A percentile compares a stretch with the other conserved stretches of the same genome.
Evolutionary conservation across 1,140 invertebrate genomes (phyloP).

Genomic region (Bombus balteatus): DNA sequence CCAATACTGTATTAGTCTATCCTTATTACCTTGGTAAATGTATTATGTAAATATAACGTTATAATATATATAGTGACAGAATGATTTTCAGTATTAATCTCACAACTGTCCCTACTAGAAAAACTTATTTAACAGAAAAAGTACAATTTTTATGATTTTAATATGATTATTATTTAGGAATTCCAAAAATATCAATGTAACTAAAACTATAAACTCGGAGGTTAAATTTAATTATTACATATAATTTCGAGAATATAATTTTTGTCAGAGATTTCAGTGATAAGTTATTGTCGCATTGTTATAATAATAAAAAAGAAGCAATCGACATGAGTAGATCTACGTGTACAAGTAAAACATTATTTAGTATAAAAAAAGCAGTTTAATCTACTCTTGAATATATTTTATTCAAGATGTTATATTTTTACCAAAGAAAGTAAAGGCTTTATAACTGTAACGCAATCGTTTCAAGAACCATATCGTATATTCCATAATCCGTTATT

Average conservation of each 20-base stretch:
- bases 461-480: neutral
- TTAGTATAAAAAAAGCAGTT: neutral
- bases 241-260: neutral
- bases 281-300: neutral
- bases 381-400: neutral
- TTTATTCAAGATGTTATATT: neutral
- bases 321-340: neutral
- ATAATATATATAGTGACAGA: neutral
- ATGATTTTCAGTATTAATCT: neutral
- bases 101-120: neutral
- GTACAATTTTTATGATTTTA: neutral
- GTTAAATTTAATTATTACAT: neutral
- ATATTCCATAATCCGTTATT: too few relatives aligned
- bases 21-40: neutral
- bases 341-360: neutral
- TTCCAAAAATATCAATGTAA: neutral
- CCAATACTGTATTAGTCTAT: neutral
- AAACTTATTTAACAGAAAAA: neutral
- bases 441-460: neutral
- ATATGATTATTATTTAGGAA: neutral
- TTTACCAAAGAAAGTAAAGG: neutral
- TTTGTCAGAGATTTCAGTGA: neutral
- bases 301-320: neutral
- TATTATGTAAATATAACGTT: slow-evolving; percentile 12
- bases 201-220: neutral